Percentiles rank a stretch among this genome's conserved stretches.
phyloP scores from a whole-genome alignment of 1,140 invertebrate species.

The Calliopsis andreniformis region DNA sequence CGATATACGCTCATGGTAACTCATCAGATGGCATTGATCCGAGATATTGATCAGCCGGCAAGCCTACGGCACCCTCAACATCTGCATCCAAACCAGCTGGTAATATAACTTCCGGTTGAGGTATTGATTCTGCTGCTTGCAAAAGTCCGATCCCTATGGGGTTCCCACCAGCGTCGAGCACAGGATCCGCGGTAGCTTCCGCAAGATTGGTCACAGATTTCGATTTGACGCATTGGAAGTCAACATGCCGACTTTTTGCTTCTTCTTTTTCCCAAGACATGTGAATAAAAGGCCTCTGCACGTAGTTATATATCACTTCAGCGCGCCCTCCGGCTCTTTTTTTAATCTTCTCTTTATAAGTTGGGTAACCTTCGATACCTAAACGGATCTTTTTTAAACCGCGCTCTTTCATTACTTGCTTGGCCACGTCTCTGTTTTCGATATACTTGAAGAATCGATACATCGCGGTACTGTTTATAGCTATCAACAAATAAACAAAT shows the following conservation, averaged over 20 bases:
- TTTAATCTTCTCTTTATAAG: slow-evolving; percentile 98
- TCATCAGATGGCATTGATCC: slow-evolving; percentile 61
- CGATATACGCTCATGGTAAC: slow-evolving; percentile 46
- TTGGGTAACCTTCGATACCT: slow-evolving; percentile 99
- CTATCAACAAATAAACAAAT: slow-evolving; percentile 77
- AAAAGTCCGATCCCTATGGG: slow-evolving; percentile 74
- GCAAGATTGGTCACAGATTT: slow-evolving; percentile 97
- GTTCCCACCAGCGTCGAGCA: slow-evolving; percentile 84
- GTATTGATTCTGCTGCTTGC: slow-evolving; percentile 54
- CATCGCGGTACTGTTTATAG: slow-evolving; percentile 94
- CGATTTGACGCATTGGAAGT: slow-evolving; percentile 98
- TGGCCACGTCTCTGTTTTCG: slow-evolving; percentile 99
- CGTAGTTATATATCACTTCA: slow-evolving; percentile 99
- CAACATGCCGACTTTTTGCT: slow-evolving; percentile 98
- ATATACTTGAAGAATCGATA: slow-evolving; percentile 99
- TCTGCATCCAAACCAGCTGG: slow-evolving; percentile 72
- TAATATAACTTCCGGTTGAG: slow-evolving; percentile 65
- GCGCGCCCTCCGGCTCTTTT: slow-evolving; percentile 94
- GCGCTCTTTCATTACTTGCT: slow-evolving; percentile 98
- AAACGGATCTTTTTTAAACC: slow-evolving; percentile 99
- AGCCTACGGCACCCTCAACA: slow-evolving; percentile 70
- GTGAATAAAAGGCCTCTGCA: slow-evolving; percentile 99
- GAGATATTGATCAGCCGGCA: slow-evolving; percentile 61
- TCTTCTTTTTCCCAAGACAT: slow-evolving; percentile 99
- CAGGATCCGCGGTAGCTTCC: slow-evolving; percentile 94